These are phyloP conservation scores for Chorisops tibialis DNA, from an alignment of 2,888 invertebrate genomes.

Conservation along the genomic window DNA sequence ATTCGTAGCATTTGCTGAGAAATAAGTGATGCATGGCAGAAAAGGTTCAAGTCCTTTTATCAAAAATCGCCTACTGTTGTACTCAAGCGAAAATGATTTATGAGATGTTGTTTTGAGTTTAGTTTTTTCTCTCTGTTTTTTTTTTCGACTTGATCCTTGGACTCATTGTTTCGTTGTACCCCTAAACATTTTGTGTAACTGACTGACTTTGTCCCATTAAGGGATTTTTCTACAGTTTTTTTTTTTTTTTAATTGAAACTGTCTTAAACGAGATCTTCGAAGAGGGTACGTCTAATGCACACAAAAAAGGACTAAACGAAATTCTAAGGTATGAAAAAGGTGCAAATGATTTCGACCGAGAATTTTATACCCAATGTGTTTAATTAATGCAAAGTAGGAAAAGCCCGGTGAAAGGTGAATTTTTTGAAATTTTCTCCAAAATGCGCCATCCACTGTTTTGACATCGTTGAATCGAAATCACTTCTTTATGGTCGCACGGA, in stretches of 20 bases:
- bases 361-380: conserved; percentile 3
- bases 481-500: background rate
- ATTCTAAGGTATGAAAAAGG: conserved; percentile 6
- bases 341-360: conserved; percentile 16
- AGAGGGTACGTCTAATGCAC: background rate
- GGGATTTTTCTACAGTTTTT: conserved; percentile 9
- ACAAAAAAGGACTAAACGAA: conserved; percentile 1
- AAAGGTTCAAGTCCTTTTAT: conserved; percentile 25
- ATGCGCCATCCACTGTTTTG: background rate
- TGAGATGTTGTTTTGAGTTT: conserved; percentile 18
- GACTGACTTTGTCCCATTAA: conserved; percentile 21
- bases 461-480: background rate
- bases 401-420: background rate
- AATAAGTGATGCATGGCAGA: conserved; percentile 25
- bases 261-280: background rate
- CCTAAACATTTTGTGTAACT: conserved; percentile 15
- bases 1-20: conserved; percentile 1
- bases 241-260: conserved; percentile 19
- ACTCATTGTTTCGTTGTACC: conserved; percentile 8
- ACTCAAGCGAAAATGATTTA: conserved; percentile 25
- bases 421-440: too few species aligned
- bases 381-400: conserved; percentile 14
- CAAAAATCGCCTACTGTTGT: conserved; percentile 23
- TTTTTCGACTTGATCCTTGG: conserved; percentile 8
- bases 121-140: conserved; percentile 1